A percentile compares a stretch with the other conserved stretches of the same genome.
Conservation (phyloP, 2,797 vertebrate genomes). For the Urosaurus nigricauda region DNA sequence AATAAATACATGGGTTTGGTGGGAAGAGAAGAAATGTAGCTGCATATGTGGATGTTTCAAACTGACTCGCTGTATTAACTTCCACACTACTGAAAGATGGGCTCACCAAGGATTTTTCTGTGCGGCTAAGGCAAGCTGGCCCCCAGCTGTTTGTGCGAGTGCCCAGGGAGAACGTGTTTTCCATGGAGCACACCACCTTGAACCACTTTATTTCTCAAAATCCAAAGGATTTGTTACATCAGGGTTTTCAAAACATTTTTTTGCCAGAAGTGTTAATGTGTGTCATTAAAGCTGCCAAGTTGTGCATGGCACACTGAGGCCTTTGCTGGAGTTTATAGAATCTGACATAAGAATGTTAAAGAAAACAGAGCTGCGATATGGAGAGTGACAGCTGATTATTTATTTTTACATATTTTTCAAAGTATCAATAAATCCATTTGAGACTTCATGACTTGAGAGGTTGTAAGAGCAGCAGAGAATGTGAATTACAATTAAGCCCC, state of each 20-base stretch:
- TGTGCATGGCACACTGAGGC: conserved; percentile 46
- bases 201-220: conserved; percentile 66
- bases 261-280: conserved; percentile 61
- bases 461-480: conserved; percentile 33
- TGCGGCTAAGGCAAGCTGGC: neutral
- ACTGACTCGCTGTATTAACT: conserved; percentile 73
- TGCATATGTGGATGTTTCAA: conserved; percentile 68
- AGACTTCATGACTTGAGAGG: conserved; percentile 57
- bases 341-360: conserved; percentile 71
- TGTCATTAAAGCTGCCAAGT: conserved; percentile 63
- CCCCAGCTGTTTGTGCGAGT: conserved; percentile 54
- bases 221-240: conserved; percentile 58
- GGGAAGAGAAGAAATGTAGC: conserved; percentile 47
- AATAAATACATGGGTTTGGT: conserved; percentile 65
- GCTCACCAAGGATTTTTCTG: conserved; percentile 52
- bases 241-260: conserved; percentile 59
- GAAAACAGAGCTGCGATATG: conserved; percentile 67
- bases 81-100: conserved; percentile 60
- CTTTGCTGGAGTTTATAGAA: conserved; percentile 63
- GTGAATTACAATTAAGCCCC: conserved; percentile 42
- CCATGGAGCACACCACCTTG: conserved; percentile 51
- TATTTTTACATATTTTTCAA: conserved; percentile 68
- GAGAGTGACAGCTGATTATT: conserved; percentile 69
- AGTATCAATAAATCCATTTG: conserved; percentile 63
- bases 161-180: conserved; percentile 50